These are phyloP conservation scores for Hapalemur alaotrensis DNA, from an alignment of 2,797 vertebrate species.

Conservation along the genomic window DNA sequence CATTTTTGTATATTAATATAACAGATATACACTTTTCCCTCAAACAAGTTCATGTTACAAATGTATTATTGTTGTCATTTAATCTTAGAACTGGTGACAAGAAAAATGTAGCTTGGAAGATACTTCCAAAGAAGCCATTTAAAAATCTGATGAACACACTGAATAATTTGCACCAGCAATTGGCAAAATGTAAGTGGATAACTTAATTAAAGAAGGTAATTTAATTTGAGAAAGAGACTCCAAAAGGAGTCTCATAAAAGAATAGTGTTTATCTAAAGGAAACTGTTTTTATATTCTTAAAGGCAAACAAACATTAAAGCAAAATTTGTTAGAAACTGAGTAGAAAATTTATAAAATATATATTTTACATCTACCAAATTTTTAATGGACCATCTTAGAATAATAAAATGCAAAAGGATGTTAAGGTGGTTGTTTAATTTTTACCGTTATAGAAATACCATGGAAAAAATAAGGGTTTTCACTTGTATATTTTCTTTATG, in stretches of 20 bases:
- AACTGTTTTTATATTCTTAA: slow-evolving; percentile 22
- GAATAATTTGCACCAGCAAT: slow-evolving; percentile 94
- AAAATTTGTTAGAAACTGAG: slow-evolving; percentile 51
- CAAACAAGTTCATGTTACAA: neutral
- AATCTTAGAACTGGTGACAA: slow-evolving; percentile 94
- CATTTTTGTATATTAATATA: neutral
- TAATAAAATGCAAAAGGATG: slow-evolving; percentile 35
- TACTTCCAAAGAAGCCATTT: slow-evolving; percentile 97
- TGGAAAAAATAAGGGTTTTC: neutral
- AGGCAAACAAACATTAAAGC: neutral
- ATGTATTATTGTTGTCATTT: slow-evolving; percentile 64
- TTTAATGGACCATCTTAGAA: slow-evolving; percentile 19
- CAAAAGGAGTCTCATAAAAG: neutral
- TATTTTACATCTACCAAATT: neutral
- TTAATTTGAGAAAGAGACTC: slow-evolving; percentile 43
- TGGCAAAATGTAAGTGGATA: slow-evolving; percentile 92
- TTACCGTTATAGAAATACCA: slow-evolving; percentile 29
- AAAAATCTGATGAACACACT: slow-evolving; percentile 96
- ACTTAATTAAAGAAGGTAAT: slow-evolving; percentile 24
- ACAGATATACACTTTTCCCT: neutral
- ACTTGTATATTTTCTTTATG: slow-evolving; percentile 26
- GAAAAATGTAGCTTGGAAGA: slow-evolving; percentile 96
- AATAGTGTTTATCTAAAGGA: slow-evolving; percentile 23
- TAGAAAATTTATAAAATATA: slow-evolving; percentile 34
- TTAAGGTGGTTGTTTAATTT: slow-evolving; percentile 48